phyloP scores from a whole-genome alignment of 2,888 invertebrate species.

The Polylopha cassiicola region DNA sequence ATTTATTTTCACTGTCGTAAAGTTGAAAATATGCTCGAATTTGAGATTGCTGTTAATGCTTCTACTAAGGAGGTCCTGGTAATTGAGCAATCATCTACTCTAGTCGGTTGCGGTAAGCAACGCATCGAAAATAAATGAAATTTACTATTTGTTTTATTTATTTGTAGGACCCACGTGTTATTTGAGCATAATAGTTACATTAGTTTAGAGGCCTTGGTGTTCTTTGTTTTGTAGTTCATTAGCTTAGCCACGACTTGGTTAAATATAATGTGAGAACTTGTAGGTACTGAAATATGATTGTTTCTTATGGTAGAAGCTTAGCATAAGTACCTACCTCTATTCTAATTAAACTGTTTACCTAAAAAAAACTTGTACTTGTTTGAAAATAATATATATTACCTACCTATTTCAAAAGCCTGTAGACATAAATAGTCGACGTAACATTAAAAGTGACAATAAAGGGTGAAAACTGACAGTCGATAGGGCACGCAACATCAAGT shows the following conservation, averaged over 20 bases:
- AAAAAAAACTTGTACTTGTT: too few relatives aligned
- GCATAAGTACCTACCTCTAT: too few relatives aligned
- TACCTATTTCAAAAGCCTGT: too few relatives aligned
- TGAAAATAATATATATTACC: too few relatives aligned
- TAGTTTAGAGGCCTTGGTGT: conserved; percentile 29
- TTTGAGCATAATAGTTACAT: conserved; percentile 40
- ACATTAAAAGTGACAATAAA: conserved; percentile 6
- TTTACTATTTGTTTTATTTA: conserved; percentile 67
- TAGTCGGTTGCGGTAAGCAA: conserved; percentile 71
- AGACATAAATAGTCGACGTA: too few relatives aligned
- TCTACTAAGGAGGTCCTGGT: conserved; percentile 76
- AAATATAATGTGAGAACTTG: conserved; percentile 8
- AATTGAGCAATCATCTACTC: conserved; percentile 77
- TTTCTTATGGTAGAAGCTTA: too few relatives aligned
- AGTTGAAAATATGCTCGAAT: conserved; percentile 52
- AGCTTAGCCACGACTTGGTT: conserved; percentile 18
- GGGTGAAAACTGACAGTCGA: conserved; percentile 1
- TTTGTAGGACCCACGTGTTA: conserved; percentile 38
- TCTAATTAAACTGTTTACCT: too few relatives aligned
- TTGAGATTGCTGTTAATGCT: conserved; percentile 50
- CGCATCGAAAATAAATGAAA: conserved; percentile 69
- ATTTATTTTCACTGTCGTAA: conserved; percentile 53
- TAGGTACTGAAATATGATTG: conserved; percentile 18
- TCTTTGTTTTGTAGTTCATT: conserved; percentile 27
- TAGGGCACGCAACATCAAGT: conserved; percentile 6